Evolutionary conservation across 2,888 invertebrate genomes (phyloP).

Genomic region (Tachina lurida): DNA sequence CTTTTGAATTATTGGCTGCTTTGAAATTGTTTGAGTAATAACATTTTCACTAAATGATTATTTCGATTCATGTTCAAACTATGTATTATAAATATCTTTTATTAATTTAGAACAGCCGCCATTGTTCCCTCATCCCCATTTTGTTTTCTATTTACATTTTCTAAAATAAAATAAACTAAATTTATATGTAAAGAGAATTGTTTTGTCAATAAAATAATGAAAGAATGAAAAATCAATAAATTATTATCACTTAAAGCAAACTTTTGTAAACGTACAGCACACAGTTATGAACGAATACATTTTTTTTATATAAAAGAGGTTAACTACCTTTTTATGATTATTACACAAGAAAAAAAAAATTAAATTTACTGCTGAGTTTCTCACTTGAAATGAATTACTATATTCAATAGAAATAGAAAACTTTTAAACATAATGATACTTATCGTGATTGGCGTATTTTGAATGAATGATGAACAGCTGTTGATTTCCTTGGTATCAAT

Average conservation of each 20-base stretch:
- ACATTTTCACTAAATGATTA: slow-evolving; percentile 15
- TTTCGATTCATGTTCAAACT: slow-evolving; percentile 2
- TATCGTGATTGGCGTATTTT: no score
- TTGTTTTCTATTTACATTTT: background rate
- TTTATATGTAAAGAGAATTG: slow-evolving; percentile 1
- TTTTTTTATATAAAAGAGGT: background rate
- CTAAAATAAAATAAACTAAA: slow-evolving; percentile 7
- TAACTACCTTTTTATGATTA: background rate
- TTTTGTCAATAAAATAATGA: slow-evolving; percentile 45
- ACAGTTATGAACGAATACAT: background rate
- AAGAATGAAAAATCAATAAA: background rate
- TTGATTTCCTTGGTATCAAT: no score
- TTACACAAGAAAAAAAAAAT: background rate
- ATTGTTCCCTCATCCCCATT: background rate
- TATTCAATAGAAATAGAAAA: background rate
- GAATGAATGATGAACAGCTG: no score
- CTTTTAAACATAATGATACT: background rate
- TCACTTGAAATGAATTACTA: no score
- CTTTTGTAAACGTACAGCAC: background rate
- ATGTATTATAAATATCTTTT: slow-evolving; percentile 2
- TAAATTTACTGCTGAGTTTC: no score
- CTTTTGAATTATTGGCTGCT: background rate
- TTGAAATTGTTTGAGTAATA: background rate
- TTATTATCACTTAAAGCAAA: background rate
- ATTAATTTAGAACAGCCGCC: background rate